Base-by-base conservation (phyloP, 2,113 vertebrate genomes). In the Tetrao urogallus region DNA sequence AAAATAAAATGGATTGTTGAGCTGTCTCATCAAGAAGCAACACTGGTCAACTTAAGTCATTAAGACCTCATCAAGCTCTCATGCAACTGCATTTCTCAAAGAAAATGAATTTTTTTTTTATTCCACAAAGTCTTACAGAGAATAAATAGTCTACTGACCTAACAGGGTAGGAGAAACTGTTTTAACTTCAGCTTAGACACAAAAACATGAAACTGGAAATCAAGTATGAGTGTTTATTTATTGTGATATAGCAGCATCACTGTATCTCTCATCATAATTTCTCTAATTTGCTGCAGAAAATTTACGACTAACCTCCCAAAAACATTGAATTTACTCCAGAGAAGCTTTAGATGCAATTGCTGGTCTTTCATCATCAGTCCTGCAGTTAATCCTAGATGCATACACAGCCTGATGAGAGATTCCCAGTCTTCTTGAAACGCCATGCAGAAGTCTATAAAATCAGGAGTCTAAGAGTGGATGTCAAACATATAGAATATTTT, bases 1-100 rank as follows among this genome's bases (percentile, higher is more conserved):
- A 81, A 93, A 79, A 89, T 80, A 92, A 91, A 92, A 85, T 27
- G 27, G 6, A 5, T 80, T 74, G 50, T 34, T 93, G 47, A 91
- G 42, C 40, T 80, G n/a, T 57, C 56, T 91, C 72, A 67, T 91
- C 38, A 95, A 89, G 69, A 89, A 86, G 36, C 2, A 81, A 52
- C 47, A 52, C 32, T 34, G 42, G 84, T 47, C 75, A 77, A 75
- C 94, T 88, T 81, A 78, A 50, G 78, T 91, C 32, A 40, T 91
- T 92, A 92, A 89, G 65, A 89, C 34, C 20, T 17, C 54, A 69
- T 72, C 85, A 93, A 83, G 87, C 32, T 71, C 58, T 52, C 9
- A 1, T 5, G 47, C 76, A 82, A 88, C 32, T 73, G 17, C n/a
- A 52, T 3, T 74, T 88, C 52, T 89, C 32, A 80, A 25, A 82